These are phyloP conservation scores for Cyaniris semiargus DNA, from an alignment of 2,888 invertebrate species.

Conservation along the genomic window DNA sequence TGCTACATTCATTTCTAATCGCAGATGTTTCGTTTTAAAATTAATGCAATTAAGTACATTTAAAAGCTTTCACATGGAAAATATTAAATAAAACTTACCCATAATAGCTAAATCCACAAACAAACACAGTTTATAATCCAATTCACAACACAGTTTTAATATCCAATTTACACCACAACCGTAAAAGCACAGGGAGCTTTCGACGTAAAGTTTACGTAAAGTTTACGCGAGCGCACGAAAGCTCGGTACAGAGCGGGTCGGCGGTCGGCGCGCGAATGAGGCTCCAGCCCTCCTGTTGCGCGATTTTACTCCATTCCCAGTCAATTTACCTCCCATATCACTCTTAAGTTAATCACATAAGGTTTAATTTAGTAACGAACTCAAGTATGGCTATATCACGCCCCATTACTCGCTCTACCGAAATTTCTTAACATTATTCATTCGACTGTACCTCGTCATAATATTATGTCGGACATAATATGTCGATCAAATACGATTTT, in stretches of 20 bases:
- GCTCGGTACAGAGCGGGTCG: slow-evolving; percentile 33
- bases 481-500: background rate
- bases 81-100: slow-evolving; percentile 17
- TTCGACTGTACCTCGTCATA: slow-evolving; percentile 7
- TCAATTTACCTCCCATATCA: background rate
- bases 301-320: slow-evolving; percentile 37
- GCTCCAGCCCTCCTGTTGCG: slow-evolving; percentile 55
- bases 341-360: background rate
- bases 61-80: background rate
- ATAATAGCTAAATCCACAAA: slow-evolving; percentile 18
- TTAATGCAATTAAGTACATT: background rate
- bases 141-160: slow-evolving; percentile 36
- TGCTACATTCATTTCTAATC: background rate
- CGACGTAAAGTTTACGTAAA: slow-evolving; percentile 38
- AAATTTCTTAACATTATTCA: slow-evolving; percentile 30
- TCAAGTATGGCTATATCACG: slow-evolving; percentile 39
- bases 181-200: slow-evolving; percentile 38
- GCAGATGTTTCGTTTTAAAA: background rate
- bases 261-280: slow-evolving; percentile 39
- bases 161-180: slow-evolving; percentile 36
- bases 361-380: background rate
- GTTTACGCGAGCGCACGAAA: slow-evolving; percentile 10
- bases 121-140: slow-evolving; percentile 25
- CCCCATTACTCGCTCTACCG: slow-evolving; percentile 39
- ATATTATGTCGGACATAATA: background rate